Evolutionary conservation across 2,797 vertebrate genomes (phyloP), one percentile per base, ranked within the genome.

Genomic region (Schizopygopsis malacanthus): DNA sequence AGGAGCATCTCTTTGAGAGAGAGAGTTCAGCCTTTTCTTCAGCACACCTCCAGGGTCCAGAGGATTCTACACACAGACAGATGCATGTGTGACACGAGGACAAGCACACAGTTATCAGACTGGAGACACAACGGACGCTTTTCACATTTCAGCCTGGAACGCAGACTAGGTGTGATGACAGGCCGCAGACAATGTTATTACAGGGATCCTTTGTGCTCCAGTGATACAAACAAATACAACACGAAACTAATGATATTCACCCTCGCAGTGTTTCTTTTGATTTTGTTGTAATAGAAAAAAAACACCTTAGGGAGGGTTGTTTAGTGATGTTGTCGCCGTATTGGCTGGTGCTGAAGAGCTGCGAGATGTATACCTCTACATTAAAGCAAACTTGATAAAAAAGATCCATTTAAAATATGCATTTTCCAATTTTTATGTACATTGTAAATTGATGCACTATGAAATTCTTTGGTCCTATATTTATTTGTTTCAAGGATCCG

Each of bases 1-100:
- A 15, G 95, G 89, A 11, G 95, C 91, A 5, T 96, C 95, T 73
- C 95, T 92, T 25, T 95, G 94, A 4, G 95, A 91, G 37, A 96
- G 41, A 0, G 97, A 96, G 89, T 97, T 98, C 83, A 97, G 93
- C 92, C 98, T 93, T 92, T 97, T 98, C 95, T 99, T 99, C 91
- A 99, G 90, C 83, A 96, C 94, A 52, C 95, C 97, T 33, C 93
- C 96, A 82, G 96, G 93, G 79, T 98, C 97, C 88, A 96, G 92
- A 92, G 94, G 91, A 92, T 96, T 88, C 77, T 82, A 86, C 9
- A 28, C 11, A 81, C 77, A 89, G 4, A 69, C 4, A 85, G 63
- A 86, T 25, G 73, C 3, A 59, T 65, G 25, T 50, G 37, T 56
- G 4, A 79, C 22, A 69, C 0, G 6, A 22, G 47, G 52, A 52